Conservation (phyloP, 2,113 vertebrate species). For the Megaceryle torquata region DNA sequence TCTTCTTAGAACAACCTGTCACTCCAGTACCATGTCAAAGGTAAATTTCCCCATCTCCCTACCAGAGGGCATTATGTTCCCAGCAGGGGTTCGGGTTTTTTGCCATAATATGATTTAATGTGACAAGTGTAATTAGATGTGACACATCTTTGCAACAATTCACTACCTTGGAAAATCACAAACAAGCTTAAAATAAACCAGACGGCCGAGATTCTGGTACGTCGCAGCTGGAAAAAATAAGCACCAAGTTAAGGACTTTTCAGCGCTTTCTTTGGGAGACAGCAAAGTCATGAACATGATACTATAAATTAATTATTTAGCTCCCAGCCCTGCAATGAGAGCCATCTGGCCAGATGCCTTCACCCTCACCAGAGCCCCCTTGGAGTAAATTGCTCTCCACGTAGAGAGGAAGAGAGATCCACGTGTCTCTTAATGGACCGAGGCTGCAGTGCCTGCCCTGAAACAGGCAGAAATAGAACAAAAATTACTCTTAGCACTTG, state of each 20-base stretch:
- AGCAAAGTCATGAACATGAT: neutral
- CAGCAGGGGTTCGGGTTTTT: neutral
- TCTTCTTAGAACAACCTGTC: neutral
- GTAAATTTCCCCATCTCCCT: neutral
- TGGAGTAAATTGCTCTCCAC: neutral
- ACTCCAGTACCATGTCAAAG: neutral
- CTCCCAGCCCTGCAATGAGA: neutral
- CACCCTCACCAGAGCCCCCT: neutral
- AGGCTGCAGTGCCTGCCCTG: neutral
- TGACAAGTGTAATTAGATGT: constrained; percentile 50
- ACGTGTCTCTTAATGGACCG: accelerated
- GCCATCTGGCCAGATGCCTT: neutral
- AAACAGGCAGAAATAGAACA: neutral
- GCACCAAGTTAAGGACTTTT: neutral
- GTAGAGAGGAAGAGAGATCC: neutral
- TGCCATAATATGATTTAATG: neutral
- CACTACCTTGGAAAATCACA: neutral
- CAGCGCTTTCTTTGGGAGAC: neutral
- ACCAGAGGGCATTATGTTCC: neutral
- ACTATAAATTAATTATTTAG: constrained; percentile 4
- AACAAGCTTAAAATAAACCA: neutral
- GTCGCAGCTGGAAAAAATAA: neutral
- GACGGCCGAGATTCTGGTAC: neutral
- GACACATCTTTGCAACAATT: neutral
- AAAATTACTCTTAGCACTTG: accelerated